Base-by-base conservation (phyloP, 2,888 invertebrate species). In the Parnassius apollo region DNA sequence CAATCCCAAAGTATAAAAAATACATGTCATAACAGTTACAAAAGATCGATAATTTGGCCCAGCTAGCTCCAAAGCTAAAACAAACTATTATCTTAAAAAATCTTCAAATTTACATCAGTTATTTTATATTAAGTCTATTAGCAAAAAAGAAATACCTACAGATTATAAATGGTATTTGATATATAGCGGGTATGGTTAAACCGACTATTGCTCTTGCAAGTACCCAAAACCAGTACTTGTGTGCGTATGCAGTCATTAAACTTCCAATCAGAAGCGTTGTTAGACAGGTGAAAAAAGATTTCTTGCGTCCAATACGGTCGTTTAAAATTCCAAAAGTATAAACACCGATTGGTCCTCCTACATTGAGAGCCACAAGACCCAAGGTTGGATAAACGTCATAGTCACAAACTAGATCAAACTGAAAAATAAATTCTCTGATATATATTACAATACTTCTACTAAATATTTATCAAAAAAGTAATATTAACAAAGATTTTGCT, bases 121-220 rank as follows among this genome's bases (percentile, higher is more conserved):
- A 3, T 4, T 25, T 25, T 25, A 25, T 25, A 25, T 25, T 25
- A 2, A 25, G 25, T 25, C 4, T 25, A 25, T 25, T 48, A 7
- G 7, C 1, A 4, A 13, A 1, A 12, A 46, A 49, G 48, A 2
- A 48, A 65, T 76, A 93, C 95, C 94, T 89, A 98, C 98, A 96
- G 76, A 98, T 97, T 65, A 98, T 98, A 81, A 98, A 98, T 0
- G 98, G 98, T 83, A 98, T 98, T 88, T 98, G 97, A 84, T 98
- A 98, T 50, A 98, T 95, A 1, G 98, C 98, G 3, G 98, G 98
- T 75, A 98, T 96, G 0, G 98, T 97, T 8, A 97, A 86, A 2
- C 98, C 98, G n/a, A 98, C 97, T 56, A 97, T 92, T 18, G 95
- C 91, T 67, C 98, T 93, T 73, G 96, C 96, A 2, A 94, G 88